These are phyloP conservation scores for Taenaris catops DNA, from an alignment of 2,888 invertebrate species.

Conservation along the genomic window DNA sequence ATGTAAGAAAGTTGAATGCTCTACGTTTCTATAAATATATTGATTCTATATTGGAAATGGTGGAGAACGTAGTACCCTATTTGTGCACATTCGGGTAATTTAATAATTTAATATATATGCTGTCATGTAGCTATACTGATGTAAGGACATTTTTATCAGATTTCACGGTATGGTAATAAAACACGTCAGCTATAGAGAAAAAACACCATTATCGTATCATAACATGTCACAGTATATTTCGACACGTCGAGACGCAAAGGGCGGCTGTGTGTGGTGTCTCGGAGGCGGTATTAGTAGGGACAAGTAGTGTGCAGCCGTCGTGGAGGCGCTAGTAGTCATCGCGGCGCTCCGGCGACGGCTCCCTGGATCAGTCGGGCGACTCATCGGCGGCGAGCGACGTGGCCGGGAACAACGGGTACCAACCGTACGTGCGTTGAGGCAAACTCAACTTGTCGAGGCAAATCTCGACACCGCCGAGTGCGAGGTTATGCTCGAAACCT, in stretches of 20 bases:
- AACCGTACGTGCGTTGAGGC: constrained; percentile 90
- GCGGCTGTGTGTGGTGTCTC: constrained; percentile 4
- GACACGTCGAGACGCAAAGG: constrained; percentile 1
- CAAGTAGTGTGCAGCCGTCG: constrained; percentile 44
- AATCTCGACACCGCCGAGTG: constrained; percentile 92
- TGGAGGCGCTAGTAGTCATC: constrained; percentile 50
- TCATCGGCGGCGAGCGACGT: constrained; percentile 86
- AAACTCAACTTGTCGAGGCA: constrained; percentile 90
- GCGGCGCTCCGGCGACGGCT: constrained; percentile 74
- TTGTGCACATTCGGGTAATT: too few species aligned
- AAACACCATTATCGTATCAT: too few species aligned
- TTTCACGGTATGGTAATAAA: too few species aligned
- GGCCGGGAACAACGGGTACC: constrained; percentile 96
- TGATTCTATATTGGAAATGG: too few species aligned
- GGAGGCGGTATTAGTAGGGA: constrained; percentile 1
- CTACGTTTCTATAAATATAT: too few species aligned
- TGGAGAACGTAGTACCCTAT: too few species aligned
- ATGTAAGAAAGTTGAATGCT: too few species aligned
- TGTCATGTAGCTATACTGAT: too few species aligned
- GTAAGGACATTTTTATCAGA: too few species aligned
- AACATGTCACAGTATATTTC: too few species aligned
- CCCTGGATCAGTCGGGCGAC: constrained; percentile 74
- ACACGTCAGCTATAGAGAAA: too few species aligned
- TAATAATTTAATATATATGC: too few species aligned
- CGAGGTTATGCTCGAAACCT: constrained; percentile 90